Percentiles rank a stretch among this genome's conserved stretches.
Conservation (phyloP, 2,113 vertebrate species). For the Camelus bactrianus region DNA sequence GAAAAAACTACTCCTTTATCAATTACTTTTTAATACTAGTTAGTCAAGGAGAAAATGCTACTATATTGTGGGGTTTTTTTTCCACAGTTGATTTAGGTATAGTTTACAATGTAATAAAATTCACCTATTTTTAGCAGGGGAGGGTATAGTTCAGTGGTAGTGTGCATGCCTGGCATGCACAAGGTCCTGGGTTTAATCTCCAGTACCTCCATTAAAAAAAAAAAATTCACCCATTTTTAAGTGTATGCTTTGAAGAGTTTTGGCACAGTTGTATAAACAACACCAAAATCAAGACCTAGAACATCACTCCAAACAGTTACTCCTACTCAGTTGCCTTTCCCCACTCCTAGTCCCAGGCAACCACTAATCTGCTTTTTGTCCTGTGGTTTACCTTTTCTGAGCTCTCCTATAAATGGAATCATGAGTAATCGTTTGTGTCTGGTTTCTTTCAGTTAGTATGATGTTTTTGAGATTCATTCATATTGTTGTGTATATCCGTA, state of each 20-base stretch:
- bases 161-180: no score
- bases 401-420: neutral
- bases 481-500: neutral
- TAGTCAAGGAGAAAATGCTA: constrained; percentile 20
- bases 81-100: neutral
- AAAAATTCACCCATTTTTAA: constrained; percentile 2
- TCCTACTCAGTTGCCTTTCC: neutral
- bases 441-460: neutral
- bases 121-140: neutral
- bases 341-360: neutral
- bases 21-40: neutral
- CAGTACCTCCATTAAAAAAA: neutral
- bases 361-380: neutral
- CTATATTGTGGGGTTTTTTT: neutral
- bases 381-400: neutral
- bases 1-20: neutral
- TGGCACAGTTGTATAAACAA: neutral
- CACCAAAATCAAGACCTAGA: neutral
- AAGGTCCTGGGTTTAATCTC: no score
- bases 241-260: neutral
- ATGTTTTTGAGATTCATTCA: constrained; percentile 16
- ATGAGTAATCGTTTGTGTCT: neutral
- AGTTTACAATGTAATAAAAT: neutral
- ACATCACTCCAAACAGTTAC: neutral
- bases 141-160: no score